phyloP scores from a whole-genome alignment of 2,113 vertebrate genomes.

The Salminus brasiliensis region DNA sequence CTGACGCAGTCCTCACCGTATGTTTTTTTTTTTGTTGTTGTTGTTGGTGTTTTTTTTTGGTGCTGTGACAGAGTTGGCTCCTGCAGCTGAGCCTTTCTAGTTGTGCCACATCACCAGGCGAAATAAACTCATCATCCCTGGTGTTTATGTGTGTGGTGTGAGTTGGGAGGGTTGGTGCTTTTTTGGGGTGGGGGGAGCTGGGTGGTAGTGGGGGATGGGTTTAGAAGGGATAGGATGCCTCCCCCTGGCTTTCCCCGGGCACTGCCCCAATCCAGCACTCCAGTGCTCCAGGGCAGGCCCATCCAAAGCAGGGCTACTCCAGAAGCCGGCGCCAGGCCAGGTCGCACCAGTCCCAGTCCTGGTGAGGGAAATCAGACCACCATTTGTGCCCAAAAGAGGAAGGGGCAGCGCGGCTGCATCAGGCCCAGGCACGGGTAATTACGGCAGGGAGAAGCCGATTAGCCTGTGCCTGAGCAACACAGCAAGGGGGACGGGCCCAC shows the following conservation, averaged over 20 bases:
- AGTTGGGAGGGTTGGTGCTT: constrained; percentile 58
- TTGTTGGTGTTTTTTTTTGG: not conserved
- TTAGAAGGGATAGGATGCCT: constrained; percentile 51
- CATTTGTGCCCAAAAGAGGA: constrained; percentile 43
- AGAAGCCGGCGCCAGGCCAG: constrained; percentile 56
- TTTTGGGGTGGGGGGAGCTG: constrained; percentile 50
- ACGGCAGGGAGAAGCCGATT: constrained; percentile 89
- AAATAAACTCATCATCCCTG: constrained; percentile 77
- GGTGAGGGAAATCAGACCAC: constrained; percentile 51
- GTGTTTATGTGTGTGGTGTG: constrained; percentile 60
- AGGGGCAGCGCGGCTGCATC: constrained; percentile 67
- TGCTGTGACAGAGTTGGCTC: not conserved
- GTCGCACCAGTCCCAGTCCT: constrained; percentile 57
- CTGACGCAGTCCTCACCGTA: not conserved
- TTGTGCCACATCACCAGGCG: constrained; percentile 57
- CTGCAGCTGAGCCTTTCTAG: constrained; percentile 5
- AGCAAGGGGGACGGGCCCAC: constrained; percentile 87
- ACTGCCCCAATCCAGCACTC: constrained; percentile 60
- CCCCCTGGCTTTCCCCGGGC: constrained; percentile 32
- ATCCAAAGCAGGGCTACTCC: constrained; percentile 61
- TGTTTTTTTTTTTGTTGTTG: not conserved
- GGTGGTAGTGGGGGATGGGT: constrained; percentile 42
- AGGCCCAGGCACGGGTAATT: constrained; percentile 82
- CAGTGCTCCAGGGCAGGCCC: constrained; percentile 65
- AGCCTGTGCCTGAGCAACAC: constrained; percentile 85